Evolutionary conservation across 2,888 invertebrate genomes (phyloP).

Genomic region (Dusona sp.): DNA sequence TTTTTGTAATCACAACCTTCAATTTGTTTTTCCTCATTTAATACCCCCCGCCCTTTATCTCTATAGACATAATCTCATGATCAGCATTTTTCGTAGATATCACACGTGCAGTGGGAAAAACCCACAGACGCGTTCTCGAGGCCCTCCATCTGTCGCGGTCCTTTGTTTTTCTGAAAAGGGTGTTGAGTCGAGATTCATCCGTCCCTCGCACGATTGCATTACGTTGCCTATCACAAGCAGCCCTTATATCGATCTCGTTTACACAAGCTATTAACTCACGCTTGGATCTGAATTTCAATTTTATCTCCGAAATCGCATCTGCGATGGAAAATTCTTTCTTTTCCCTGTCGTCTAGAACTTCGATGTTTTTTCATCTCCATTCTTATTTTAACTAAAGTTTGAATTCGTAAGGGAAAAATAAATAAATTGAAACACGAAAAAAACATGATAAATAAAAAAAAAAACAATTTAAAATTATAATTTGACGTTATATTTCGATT

Average conservation of each 20-base stretch:
- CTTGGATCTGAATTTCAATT: background rate
- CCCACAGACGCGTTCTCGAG: background rate
- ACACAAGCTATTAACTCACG: conserved; percentile 29
- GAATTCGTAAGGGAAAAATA: background rate
- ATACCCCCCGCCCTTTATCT: background rate
- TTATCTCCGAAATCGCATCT: conserved; percentile 18
- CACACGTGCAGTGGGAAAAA: conserved; percentile 14
- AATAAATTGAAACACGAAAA: background rate
- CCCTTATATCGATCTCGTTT: conserved; percentile 52
- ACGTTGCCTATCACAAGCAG: conserved; percentile 42
- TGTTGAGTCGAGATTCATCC: conserved; percentile 7
- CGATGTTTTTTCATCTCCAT: background rate
- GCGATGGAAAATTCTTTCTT: background rate
- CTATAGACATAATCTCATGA: background rate
- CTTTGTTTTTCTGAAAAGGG: conserved; percentile 51
- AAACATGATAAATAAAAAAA: background rate
- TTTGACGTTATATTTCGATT: background rate
- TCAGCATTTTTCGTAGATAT: conserved; percentile 12
- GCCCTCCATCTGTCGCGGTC: conserved; percentile 14
- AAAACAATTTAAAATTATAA: background rate
- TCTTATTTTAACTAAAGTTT: background rate
- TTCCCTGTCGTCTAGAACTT: background rate
- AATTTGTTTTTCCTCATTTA: background rate
- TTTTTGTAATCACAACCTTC: background rate
- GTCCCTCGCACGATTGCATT: conserved; percentile 35